These are phyloP conservation scores for Trichopoda pennipes DNA, from an alignment of 2,888 invertebrate species.

Conservation along the genomic window DNA sequence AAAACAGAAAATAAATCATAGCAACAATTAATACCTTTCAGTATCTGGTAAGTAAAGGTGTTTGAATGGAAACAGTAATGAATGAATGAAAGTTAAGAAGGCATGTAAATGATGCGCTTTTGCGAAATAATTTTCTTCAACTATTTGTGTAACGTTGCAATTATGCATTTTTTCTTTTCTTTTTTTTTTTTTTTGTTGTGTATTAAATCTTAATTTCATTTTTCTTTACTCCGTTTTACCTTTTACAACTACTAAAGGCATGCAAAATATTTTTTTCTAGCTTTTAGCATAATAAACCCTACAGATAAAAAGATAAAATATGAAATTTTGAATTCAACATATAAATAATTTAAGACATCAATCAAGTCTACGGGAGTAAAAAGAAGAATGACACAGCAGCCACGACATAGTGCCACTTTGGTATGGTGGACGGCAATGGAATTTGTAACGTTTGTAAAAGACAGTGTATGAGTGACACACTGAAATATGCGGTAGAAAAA, in stretches of 20 bases:
- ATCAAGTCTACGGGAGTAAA: constrained; percentile 7
- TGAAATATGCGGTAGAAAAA: neutral
- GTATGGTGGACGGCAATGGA: neutral
- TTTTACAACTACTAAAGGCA: constrained; percentile 15
- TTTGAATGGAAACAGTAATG: constrained; percentile 41
- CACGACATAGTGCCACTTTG: constrained; percentile 21
- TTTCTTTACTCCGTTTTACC: too few relatives aligned
- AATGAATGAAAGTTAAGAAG: constrained; percentile 56
- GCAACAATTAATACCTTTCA: constrained; percentile 7
- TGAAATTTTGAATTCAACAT: constrained; percentile 11
- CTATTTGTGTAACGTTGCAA: constrained; percentile 42
- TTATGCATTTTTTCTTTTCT: constrained; percentile 38
- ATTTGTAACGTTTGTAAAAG: neutral
- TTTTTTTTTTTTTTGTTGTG: neutral
- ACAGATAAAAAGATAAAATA: constrained; percentile 8
- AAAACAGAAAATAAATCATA: too few relatives aligned
- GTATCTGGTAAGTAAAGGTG: neutral
- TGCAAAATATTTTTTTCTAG: neutral
- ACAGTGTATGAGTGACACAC: too few relatives aligned
- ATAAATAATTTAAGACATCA: constrained; percentile 33
- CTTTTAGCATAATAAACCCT: constrained; percentile 37
- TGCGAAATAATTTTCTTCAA: constrained; percentile 46
- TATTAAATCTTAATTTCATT: neutral
- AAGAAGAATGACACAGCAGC: constrained; percentile 13
- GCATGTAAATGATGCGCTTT: constrained; percentile 62